A percentile compares a stretch with the other conserved stretches of the same genome.
Conservation (phyloP, 1,140 invertebrate genomes). For the Bactericera cockerelli region DNA sequence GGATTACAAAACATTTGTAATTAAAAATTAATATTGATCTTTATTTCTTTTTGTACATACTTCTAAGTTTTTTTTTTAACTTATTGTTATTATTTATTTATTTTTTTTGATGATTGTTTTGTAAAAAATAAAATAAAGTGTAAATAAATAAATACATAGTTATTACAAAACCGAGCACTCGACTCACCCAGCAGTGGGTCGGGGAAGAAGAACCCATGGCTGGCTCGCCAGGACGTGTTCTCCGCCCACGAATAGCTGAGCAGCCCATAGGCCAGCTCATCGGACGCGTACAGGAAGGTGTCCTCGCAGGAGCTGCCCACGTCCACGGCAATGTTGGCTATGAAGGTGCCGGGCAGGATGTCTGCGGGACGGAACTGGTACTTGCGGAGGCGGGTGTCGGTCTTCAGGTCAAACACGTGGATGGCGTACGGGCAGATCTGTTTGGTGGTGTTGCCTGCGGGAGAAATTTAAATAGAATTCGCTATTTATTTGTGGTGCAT, state of each 20-base stretch:
- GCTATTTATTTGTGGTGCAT: too few species aligned
- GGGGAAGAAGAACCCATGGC: conserved; percentile 58
- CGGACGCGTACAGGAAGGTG: conserved; percentile 60
- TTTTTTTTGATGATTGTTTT: too few species aligned
- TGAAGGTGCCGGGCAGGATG: conserved; percentile 57
- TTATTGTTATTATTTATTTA: too few species aligned
- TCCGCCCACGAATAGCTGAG: conserved; percentile 57
- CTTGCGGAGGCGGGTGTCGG: conserved; percentile 47
- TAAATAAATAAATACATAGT: too few species aligned
- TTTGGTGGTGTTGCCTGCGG: conserved; percentile 41
- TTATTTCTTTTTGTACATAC: too few species aligned
- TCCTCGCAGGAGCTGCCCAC: conserved; percentile 57
- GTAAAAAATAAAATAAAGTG: too few species aligned
- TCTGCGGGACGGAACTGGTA: conserved; percentile 53
- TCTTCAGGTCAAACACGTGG: conserved; percentile 57
- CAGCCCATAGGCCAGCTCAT: conserved; percentile 62
- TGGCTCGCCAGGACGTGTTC: conserved; percentile 55
- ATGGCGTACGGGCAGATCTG: conserved; percentile 55
- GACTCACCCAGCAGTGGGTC: conserved; percentile 49
- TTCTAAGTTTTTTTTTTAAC: too few species aligned
- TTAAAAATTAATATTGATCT: too few species aligned
- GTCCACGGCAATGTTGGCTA: conserved; percentile 65
- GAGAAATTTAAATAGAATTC: conserved; percentile 12
- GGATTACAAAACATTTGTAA: too few species aligned
- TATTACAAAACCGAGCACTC: too few species aligned